Evolutionary conservation across 2,113 vertebrate genomes (phyloP).

Genomic region (Prunella himalayana): DNA sequence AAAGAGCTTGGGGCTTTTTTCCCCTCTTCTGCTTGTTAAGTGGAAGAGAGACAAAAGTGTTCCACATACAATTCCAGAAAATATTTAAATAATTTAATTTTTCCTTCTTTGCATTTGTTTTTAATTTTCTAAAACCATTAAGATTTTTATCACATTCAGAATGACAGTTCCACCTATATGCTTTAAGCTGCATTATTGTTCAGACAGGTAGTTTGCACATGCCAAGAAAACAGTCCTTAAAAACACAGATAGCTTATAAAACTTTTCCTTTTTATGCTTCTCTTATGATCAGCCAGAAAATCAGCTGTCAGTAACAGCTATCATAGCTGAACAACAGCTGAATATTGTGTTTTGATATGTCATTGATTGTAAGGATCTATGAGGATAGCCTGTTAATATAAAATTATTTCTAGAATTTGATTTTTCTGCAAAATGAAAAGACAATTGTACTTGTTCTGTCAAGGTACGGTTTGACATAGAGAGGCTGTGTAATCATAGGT

Average conservation of each 20-base stretch:
- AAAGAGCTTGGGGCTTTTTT: accelerated
- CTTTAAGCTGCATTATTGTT: neutral
- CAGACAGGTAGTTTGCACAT: neutral
- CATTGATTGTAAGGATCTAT: neutral
- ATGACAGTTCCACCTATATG: neutral
- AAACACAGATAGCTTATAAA: neutral
- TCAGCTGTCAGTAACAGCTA: neutral
- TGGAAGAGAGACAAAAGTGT: neutral
- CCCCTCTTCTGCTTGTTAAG: neutral
- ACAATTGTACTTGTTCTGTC: neutral
- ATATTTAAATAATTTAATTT: neutral
- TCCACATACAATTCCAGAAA: neutral
- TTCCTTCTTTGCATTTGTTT: neutral
- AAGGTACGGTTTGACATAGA: neutral
- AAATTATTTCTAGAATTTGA: neutral
- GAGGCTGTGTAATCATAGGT: neutral
- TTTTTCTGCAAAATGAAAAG: neutral
- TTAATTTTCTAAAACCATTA: neutral
- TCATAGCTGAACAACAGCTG: neutral
- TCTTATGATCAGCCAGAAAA: neutral
- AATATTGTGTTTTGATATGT: neutral
- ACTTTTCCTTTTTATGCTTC: neutral
- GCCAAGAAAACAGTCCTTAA: neutral
- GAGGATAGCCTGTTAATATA: neutral
- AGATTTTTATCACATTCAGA: neutral